Percentiles rank a stretch among this genome's conserved stretches.
These are phyloP conservation scores for Echinarachnius parma DNA, from an alignment of 53 echinoderm and acorn worm genomes.

Conservation along the genomic window DNA sequence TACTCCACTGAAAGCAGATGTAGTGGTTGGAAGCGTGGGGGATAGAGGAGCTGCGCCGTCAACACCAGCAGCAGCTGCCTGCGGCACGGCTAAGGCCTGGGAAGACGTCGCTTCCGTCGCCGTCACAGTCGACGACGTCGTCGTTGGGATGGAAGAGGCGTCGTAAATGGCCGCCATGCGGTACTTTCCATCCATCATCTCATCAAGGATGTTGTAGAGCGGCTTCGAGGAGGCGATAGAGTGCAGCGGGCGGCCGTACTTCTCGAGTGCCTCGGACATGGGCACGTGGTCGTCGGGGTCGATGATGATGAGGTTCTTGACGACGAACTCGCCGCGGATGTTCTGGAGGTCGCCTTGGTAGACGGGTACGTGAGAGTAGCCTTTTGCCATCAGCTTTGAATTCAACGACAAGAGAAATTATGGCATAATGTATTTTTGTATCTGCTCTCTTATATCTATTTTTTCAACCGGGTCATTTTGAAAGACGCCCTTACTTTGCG, in stretches of 20 bases:
- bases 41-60: too few relatives aligned
- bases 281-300: constrained; percentile 58
- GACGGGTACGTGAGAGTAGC: constrained; percentile 75
- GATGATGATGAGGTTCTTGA: constrained; percentile 73
- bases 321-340: constrained; percentile 64
- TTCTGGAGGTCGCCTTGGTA: constrained; percentile 57
- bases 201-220: constrained; percentile 74
- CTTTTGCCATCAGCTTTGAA: constrained; percentile 54
- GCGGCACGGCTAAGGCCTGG: too few relatives aligned
- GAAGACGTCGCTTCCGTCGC: too few relatives aligned
- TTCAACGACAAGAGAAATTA: background rate
- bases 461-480: too few relatives aligned
- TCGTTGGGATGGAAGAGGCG: constrained; percentile 17
- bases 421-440: too few relatives aligned
- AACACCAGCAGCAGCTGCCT: too few relatives aligned
- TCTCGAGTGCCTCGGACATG: constrained; percentile 49
- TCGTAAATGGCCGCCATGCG: constrained; percentile 72
- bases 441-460: too few relatives aligned
- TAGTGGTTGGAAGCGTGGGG: too few relatives aligned
- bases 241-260: constrained; percentile 68
- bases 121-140: constrained; percentile 10
- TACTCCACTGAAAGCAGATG: too few relatives aligned
- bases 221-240: constrained; percentile 55
- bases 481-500: too few relatives aligned
- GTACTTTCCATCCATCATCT: constrained; percentile 73